Base-by-base conservation (phyloP, 2,113 vertebrate genomes). In the Dasyprocta punctata region DNA sequence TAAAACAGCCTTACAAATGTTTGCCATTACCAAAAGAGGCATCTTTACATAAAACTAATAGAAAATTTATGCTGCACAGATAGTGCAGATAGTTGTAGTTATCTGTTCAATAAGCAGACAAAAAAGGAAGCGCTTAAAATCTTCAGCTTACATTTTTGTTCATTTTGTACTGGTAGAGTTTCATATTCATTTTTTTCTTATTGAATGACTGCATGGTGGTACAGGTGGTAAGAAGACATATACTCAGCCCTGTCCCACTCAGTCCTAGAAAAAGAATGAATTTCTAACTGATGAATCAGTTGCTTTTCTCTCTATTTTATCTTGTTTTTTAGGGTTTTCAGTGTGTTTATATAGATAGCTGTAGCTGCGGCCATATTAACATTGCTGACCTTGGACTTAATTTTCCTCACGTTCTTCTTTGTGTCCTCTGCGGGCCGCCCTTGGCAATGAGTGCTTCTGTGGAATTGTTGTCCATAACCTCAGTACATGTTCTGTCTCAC, bases 331-430 rank as follows among this genome's bases (percentile, higher is more conserved):
- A 60, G 3, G n/a, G 16, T 13, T 81, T 41, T 52, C 99, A 96
- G 98, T 98, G 98, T 98, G 99, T 99, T 99, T 99, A 98, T 99
- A 99, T 97, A 99, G 99, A 98, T 99, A 99, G 98, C 99, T 99
- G 98, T 99, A 99, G 98, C 99, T 99, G 36, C 1, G 67, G 38
- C 3, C 33, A 36, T 36, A 30, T 6, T 13, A 7, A 44, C 1
- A 67, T 22, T 58, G 26, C 13, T 41, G 63, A 80, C 11, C 5
- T 52, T 67, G 41, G 10, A 13, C 47, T 49, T 52, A 4, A 33
- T 17, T 61, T 60, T 38, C 41, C 12, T 47, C 58, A 24, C 7
- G 10, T 10, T 89, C 63, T 52, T 60, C 52, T 58, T 6, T 61
- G 41, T 16, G 13, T 81, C 22, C 30, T 81, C 71, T 38, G n/a